Percentiles rank a stretch among this genome's conserved stretches.
Evolutionary conservation across 2,797 vertebrate genomes (phyloP).

Genomic region (Anguilla pacifica): DNA sequence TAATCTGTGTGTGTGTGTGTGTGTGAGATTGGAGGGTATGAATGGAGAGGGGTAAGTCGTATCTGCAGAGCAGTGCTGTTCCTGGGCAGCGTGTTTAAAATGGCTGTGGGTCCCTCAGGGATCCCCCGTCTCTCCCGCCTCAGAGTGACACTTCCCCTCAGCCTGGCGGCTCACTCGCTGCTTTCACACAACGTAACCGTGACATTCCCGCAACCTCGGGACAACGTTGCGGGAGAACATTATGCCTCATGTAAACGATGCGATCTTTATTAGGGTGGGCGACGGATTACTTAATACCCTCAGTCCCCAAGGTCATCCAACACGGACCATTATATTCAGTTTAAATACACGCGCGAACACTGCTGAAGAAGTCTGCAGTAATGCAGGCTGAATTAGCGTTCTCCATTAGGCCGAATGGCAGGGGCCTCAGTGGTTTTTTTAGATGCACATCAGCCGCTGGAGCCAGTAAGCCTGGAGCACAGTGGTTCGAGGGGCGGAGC

Average conservation of each 20-base stretch:
- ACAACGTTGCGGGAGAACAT: background rate
- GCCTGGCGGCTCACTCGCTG: background rate
- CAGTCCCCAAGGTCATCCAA: background rate
- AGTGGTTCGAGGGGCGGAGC: background rate
- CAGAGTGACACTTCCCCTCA: background rate
- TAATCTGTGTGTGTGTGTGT: too few relatives aligned
- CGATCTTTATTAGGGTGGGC: background rate
- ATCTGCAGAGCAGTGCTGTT: background rate
- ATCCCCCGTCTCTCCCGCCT: background rate
- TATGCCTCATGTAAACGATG: background rate
- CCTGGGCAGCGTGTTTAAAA: background rate
- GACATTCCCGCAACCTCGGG: background rate
- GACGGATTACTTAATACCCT: background rate
- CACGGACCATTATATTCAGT: background rate
- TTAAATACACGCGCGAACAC: background rate
- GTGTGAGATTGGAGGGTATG: background rate
- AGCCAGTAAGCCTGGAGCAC: background rate
- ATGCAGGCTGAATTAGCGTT: background rate
- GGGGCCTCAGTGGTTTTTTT: background rate
- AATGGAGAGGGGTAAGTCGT: background rate
- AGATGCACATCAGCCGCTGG: background rate
- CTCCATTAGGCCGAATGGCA: background rate
- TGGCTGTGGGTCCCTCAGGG: background rate
- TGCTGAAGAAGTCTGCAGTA: constrained; percentile 14
- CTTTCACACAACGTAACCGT: background rate